A percentile compares a stretch with the other conserved stretches of the same genome.
Evolutionary conservation across 2,113 vertebrate genomes (phyloP).

Genomic region (Psephotus haematonotus): DNA sequence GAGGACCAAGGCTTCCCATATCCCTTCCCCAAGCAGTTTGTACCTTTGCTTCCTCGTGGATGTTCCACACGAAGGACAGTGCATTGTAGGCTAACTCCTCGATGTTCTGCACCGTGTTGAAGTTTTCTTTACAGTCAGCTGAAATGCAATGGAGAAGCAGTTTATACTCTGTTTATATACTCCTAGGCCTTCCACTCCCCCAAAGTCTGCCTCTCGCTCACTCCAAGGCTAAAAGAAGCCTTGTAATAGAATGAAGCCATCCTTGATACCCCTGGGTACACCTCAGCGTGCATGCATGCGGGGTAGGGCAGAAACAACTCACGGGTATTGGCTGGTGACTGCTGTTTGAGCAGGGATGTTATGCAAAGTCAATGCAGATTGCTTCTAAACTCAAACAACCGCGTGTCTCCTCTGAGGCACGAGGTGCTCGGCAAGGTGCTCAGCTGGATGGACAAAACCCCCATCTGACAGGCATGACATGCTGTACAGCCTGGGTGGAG

Average conservation of each 20-base stretch:
- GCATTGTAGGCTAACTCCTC: conserved; percentile 96
- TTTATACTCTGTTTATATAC: background rate
- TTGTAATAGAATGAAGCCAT: background rate
- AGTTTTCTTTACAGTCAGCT: conserved; percentile 99
- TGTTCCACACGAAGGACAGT: conserved; percentile 93
- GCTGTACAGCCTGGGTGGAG: background rate
- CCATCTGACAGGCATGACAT: too few relatives aligned
- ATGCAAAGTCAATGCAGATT: background rate
- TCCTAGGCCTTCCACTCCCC: background rate
- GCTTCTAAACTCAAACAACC: background rate
- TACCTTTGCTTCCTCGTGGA: conserved; percentile 96
- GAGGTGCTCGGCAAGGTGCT: background rate
- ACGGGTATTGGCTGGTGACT: background rate
- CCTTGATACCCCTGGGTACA: background rate
- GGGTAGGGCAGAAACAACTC: background rate
- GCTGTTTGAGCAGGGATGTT: background rate
- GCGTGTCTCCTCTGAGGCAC: background rate
- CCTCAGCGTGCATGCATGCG: background rate
- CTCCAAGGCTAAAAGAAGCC: background rate
- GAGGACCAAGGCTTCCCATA: background rate
- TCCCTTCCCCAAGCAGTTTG: background rate
- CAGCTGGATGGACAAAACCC: background rate
- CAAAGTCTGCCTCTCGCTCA: background rate
- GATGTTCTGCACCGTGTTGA: conserved; percentile 89
- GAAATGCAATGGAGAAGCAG: background rate